A percentile compares a stretch with the other conserved stretches of the same genome.
These are phyloP conservation scores for Pherbina coryleti DNA, from an alignment of 2,888 invertebrate genomes.

Conservation along the genomic window DNA sequence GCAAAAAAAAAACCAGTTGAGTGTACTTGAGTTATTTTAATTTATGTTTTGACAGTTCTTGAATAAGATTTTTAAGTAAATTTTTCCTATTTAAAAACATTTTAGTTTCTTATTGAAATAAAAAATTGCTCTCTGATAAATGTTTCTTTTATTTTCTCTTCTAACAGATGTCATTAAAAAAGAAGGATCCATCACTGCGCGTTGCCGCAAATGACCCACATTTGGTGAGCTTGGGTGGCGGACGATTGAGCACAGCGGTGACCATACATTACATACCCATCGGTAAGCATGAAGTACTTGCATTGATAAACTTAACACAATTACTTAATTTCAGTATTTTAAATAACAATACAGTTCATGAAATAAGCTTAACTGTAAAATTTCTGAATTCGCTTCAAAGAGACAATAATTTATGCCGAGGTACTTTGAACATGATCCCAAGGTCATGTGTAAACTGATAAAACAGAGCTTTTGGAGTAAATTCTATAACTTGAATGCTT, in stretches of 20 bases:
- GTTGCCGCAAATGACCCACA: conserved; percentile 87
- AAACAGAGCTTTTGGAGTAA: conserved; percentile 27
- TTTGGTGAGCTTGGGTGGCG: conserved; percentile 91
- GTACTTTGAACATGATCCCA: conserved; percentile 36
- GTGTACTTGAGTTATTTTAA: too few species aligned
- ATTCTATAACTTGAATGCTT: not conserved
- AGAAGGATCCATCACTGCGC: conserved; percentile 71
- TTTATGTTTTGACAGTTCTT: too few species aligned
- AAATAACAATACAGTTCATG: too few species aligned
- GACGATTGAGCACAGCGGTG: conserved; percentile 90
- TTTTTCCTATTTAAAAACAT: too few species aligned
- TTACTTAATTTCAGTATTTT: not conserved
- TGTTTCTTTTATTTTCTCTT: conserved; percentile 1
- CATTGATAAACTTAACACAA: not conserved
- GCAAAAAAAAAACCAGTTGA: too few species aligned
- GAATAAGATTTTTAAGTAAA: too few species aligned
- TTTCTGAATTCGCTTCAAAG: too few species aligned
- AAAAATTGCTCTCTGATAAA: not conserved
- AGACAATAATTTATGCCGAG: too few species aligned
- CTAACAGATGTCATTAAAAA: conserved; percentile 68
- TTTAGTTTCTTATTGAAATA: not conserved
- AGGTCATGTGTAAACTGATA: conserved; percentile 57
- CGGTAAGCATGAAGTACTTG: conserved; percentile 73
- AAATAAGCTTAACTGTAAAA: too few species aligned
- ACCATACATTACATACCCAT: conserved; percentile 90